Conservation (phyloP, 2,797 vertebrate species). For the Glossophaga mutica region DNA sequence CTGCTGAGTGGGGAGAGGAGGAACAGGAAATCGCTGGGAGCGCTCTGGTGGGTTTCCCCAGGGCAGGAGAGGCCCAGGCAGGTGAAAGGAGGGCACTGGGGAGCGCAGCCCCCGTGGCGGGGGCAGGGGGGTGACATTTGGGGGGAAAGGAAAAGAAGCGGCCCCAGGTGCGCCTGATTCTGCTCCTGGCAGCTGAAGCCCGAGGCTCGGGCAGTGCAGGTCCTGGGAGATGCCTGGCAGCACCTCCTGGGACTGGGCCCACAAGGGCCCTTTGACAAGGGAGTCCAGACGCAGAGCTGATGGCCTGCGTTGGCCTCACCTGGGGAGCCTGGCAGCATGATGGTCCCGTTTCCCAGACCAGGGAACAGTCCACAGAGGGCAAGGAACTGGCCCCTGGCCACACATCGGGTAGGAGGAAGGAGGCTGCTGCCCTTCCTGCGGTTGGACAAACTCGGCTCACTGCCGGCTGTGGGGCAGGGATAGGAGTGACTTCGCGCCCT, state of each 20-base stretch:
- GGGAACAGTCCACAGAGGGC: neutral
- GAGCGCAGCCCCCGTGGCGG: neutral
- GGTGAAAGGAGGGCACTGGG: rapidly evolving
- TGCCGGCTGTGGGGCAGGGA: neutral
- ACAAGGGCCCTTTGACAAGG: too few species aligned
- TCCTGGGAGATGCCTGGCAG: too few species aligned
- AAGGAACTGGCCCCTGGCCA: neutral
- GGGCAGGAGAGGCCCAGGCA: neutral
- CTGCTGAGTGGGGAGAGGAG: neutral
- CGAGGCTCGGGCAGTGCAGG: neutral
- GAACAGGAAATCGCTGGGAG: neutral
- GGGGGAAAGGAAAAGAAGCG: rapidly evolving
- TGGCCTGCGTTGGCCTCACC: neutral
- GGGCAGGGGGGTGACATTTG: neutral
- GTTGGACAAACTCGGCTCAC: too few species aligned
- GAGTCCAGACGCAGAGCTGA: neutral
- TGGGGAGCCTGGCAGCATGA: neutral
- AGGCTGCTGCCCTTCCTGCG: neutral
- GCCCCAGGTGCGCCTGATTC: rapidly evolving
- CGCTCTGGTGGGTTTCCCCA: neutral
- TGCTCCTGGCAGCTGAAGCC: neutral
- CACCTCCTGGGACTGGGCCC: neutral
- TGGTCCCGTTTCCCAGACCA: neutral
- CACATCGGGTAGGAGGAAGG: neutral
- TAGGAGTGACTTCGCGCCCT: neutral